A percentile compares a stretch with the other conserved stretches of the same genome.
These are phyloP conservation scores for Tragelaphus scriptus DNA, from an alignment of 2,113 vertebrate species.

Conservation along the genomic window DNA sequence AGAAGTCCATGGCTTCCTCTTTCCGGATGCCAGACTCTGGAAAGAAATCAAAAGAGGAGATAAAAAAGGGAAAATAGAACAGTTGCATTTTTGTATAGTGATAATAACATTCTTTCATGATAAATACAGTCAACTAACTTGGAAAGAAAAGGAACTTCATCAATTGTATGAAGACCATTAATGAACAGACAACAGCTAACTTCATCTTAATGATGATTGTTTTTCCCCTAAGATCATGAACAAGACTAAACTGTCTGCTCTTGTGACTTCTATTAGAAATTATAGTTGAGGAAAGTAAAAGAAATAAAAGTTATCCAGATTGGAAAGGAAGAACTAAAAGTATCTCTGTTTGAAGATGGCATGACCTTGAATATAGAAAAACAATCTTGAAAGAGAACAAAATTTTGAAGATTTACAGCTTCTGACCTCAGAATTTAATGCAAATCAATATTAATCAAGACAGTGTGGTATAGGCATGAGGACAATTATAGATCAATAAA, in stretches of 20 bases:
- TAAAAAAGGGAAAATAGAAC: neutral
- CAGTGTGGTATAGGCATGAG: neutral
- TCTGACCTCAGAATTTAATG: neutral
- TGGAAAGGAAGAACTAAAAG: neutral
- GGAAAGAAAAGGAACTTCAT: neutral
- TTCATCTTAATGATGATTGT: neutral
- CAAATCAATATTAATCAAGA: neutral
- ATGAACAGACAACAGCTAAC: neutral
- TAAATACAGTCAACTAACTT: neutral
- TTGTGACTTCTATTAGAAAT: neutral
- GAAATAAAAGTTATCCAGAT: neutral
- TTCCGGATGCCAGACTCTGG: conserved; percentile 72
- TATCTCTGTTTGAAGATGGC: neutral
- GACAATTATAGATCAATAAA: neutral
- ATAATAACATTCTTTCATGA: neutral
- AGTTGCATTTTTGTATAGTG: conserved; percentile 20
- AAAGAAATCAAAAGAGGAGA: conserved; percentile 66
- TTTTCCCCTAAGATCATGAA: neutral
- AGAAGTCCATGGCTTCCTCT: conserved; percentile 75
- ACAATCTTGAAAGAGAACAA: neutral
- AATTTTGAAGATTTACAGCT: neutral
- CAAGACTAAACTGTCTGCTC: neutral
- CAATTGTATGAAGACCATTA: neutral
- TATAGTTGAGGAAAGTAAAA: neutral
- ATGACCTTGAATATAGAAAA: neutral